A percentile compares a stretch with the other conserved stretches of the same genome.
phyloP scores from a whole-genome alignment of 2,888 invertebrate genomes.

The Agrilus mali region DNA sequence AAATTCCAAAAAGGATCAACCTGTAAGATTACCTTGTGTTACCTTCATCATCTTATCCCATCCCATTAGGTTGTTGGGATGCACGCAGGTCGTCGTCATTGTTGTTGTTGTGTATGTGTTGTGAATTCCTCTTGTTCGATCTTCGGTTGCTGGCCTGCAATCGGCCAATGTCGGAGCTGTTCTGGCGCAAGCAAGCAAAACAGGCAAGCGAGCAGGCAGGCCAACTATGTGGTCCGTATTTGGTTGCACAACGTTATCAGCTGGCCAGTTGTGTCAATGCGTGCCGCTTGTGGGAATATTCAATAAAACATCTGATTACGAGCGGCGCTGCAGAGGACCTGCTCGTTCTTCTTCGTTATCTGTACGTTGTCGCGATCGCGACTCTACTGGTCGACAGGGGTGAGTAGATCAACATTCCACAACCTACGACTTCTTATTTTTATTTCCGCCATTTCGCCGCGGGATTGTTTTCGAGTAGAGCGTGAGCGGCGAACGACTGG shows the following conservation, averaged over 20 bases:
- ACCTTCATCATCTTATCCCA: too few relatives aligned
- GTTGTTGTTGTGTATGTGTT: too few relatives aligned
- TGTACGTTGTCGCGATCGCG: slow-evolving; percentile 28
- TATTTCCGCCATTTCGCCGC: slow-evolving; percentile 24
- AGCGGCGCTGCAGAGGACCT: slow-evolving; percentile 17
- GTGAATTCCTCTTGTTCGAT: too few relatives aligned
- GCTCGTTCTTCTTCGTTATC: slow-evolving; percentile 23
- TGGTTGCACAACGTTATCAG: not conserved
- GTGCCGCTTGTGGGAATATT: slow-evolving; percentile 10
- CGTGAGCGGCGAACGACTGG: slow-evolving; percentile 32
- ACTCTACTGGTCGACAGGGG: slow-evolving; percentile 12
- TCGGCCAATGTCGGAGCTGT: too few relatives aligned
- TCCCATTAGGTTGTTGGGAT: too few relatives aligned
- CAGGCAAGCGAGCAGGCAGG: too few relatives aligned
- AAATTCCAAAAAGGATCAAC: too few relatives aligned
- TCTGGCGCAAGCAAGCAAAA: too few relatives aligned
- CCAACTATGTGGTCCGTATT: too few relatives aligned
- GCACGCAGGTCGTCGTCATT: too few relatives aligned
- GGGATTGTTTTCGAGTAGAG: slow-evolving; percentile 35
- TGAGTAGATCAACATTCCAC: slow-evolving; percentile 20
- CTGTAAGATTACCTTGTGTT: too few relatives aligned
- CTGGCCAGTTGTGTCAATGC: not conserved
- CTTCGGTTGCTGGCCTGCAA: too few relatives aligned
- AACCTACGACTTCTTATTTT: slow-evolving; percentile 18
- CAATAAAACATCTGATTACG: slow-evolving; percentile 16